Evolutionary conservation across 2,888 invertebrate species (phyloP).

Genomic region (Chymomyza fuscimana): DNA sequence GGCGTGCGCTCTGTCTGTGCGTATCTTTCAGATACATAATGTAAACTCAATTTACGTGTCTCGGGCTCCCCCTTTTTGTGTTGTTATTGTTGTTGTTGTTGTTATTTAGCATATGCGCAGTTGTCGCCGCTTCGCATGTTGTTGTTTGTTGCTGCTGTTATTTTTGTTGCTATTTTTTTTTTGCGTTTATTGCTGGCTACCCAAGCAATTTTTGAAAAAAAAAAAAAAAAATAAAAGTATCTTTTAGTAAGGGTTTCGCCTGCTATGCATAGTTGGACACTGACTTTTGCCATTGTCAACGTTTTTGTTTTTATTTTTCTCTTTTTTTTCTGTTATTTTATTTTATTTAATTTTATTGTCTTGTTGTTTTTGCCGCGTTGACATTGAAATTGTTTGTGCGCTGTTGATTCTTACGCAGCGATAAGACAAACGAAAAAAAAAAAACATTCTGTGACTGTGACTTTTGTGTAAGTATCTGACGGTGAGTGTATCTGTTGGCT

Average conservation of each 20-base stretch:
- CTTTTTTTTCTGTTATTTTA: not conserved
- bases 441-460: not conserved
- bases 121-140: constrained; percentile 67
- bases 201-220: constrained; percentile 53
- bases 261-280: constrained; percentile 58
- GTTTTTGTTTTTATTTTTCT: not conserved
- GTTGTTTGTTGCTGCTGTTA: constrained; percentile 35
- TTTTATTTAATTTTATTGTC: constrained; percentile 31
- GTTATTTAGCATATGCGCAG: constrained; percentile 65
- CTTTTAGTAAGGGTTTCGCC: constrained; percentile 39
- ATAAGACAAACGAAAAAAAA: constrained; percentile 49
- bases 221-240: constrained; percentile 24
- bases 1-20: constrained; percentile 23
- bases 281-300: constrained; percentile 47
- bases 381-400: constrained; percentile 72
- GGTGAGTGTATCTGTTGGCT: not conserved
- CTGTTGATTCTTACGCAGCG: constrained; percentile 71
- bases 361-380: constrained; percentile 52
- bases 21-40: constrained; percentile 46
- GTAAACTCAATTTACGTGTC: constrained; percentile 65
- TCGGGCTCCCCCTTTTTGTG: constrained; percentile 8
- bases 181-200: constrained; percentile 18
- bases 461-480: not conserved
- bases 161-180: constrained; percentile 37
- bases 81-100: constrained; percentile 25